Conservation (phyloP, 2,888 invertebrate species). For the Phyllotreta striolata region DNA sequence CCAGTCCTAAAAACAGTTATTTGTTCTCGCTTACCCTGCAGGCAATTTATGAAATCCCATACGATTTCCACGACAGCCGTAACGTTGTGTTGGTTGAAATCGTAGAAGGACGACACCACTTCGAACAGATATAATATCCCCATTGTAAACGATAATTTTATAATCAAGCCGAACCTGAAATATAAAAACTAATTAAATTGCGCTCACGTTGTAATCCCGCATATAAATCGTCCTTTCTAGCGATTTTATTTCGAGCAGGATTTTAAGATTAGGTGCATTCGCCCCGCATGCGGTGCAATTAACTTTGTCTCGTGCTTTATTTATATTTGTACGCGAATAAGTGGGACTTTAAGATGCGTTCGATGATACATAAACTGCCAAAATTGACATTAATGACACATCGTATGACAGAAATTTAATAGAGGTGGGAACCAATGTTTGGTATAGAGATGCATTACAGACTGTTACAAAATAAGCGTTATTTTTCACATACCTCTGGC, state of each 20-base stretch:
- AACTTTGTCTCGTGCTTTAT: conserved; percentile 4
- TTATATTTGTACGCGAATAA: no score
- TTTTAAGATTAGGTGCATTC: no score
- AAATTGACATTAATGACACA: no score
- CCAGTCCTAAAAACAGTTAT: background rate
- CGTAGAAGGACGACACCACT: conserved; percentile 68
- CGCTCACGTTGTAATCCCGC: no score
- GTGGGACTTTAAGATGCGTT: no score
- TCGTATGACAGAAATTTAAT: no score
- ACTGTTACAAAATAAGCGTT: no score
- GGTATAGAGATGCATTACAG: no score
- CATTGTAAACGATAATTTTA: conserved; percentile 81
- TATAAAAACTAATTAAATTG: conserved; percentile 10
- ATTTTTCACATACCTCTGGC: no score
- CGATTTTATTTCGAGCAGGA: no score
- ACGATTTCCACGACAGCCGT: conserved; percentile 57
- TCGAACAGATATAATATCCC: conserved; percentile 78
- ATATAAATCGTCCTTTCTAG: background rate
- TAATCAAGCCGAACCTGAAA: conserved; percentile 72
- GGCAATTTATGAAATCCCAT: conserved; percentile 72
- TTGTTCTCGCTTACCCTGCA: conserved; percentile 65
- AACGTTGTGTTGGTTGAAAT: conserved; percentile 57
- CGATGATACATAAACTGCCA: no score
- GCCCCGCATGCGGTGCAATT: background rate
- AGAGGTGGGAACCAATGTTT: no score